A percentile compares a stretch with the other conserved stretches of the same genome.
These are phyloP conservation scores for Capreolus pygargus DNA, from an alignment of 2,113 vertebrate genomes.

Conservation along the genomic window DNA sequence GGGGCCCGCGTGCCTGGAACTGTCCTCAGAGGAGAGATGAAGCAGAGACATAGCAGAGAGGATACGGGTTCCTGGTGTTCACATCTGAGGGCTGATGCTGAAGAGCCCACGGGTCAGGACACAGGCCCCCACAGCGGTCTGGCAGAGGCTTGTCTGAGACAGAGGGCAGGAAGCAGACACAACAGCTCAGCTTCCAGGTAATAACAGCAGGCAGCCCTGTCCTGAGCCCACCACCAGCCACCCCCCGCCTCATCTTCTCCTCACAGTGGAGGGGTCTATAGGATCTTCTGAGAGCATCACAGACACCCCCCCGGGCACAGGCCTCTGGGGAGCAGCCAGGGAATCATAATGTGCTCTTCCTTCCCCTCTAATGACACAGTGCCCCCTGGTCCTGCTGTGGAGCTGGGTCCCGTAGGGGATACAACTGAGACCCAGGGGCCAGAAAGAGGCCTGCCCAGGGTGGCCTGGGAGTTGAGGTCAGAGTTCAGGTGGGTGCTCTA, in stretches of 20 bases:
- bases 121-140: not conserved
- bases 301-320: not conserved
- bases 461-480: not conserved
- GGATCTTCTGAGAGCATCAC: not conserved
- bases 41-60: rapidly evolving
- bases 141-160: not conserved
- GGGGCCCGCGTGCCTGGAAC: no score
- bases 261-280: not conserved
- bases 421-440: not conserved
- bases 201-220: not conserved
- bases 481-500: no score
- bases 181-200: not conserved
- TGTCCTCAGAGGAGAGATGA: not conserved
- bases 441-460: not conserved
- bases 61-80: not conserved
- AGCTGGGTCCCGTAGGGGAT: not conserved
- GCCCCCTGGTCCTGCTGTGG: not conserved
- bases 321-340: not conserved
- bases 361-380: not conserved
- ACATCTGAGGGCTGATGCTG: not conserved
- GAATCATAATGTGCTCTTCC: not conserved
- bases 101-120: not conserved
- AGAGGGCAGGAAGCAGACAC: not conserved
- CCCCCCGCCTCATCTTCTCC: not conserved
- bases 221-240: not conserved